Evolutionary conservation across 2,797 vertebrate genomes (phyloP).

Genomic region (Brachyalestes nurse): DNA sequence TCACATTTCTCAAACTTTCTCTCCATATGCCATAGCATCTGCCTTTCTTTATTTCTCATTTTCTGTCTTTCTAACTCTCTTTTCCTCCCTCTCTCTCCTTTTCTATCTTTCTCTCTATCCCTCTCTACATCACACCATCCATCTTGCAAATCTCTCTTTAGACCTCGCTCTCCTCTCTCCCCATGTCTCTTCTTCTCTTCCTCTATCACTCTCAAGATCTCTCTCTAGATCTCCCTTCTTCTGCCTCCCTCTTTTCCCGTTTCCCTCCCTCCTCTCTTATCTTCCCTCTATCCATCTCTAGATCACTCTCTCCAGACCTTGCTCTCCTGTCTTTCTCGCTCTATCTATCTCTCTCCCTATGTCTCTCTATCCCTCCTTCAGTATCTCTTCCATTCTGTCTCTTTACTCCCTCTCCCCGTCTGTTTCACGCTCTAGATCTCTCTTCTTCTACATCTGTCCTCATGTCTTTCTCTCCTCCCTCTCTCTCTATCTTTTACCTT

Average conservation of each 20-base stretch:
- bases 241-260: background rate
- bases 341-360: background rate
- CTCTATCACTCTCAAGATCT: background rate
- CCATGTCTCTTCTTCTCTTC: background rate
- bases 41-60: background rate
- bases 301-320: background rate
- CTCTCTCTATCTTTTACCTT: background rate
- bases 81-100: background rate
- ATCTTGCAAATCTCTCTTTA: background rate
- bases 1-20: too few species aligned
- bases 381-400: background rate
- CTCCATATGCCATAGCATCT: background rate
- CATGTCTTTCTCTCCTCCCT: background rate
- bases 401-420: background rate
- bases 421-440: background rate
- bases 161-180: background rate
- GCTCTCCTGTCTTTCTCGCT: background rate
- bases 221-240: background rate
- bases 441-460: background rate
- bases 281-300: background rate
- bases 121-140: background rate
- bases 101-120: background rate
- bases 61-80: background rate
- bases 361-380: background rate
- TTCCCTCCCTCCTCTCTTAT: background rate